Conservation (phyloP, 2,888 invertebrate genomes). For the Lithophane ornitopus region DNA sequence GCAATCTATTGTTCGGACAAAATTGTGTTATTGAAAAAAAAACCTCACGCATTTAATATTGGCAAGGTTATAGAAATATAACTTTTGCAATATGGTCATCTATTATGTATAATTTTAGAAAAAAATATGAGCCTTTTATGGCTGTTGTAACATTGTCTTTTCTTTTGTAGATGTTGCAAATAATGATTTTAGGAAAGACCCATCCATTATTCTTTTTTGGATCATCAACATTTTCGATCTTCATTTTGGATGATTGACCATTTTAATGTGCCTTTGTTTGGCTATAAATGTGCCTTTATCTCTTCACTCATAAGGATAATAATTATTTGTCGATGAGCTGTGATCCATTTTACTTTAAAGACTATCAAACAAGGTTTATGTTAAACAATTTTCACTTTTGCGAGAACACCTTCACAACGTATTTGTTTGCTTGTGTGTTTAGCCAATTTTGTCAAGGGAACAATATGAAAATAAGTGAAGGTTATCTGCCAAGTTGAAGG, state of each 20-base stretch:
- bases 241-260: neutral
- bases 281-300: neutral
- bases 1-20: slow-evolving; percentile 79
- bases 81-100: slow-evolving; percentile 51
- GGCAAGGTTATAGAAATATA: slow-evolving; percentile 58
- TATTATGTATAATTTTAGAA: slow-evolving; percentile 29
- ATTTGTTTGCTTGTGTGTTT: slow-evolving; percentile 18
- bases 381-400: slow-evolving; percentile 25
- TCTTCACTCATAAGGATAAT: neutral
- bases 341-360: slow-evolving; percentile 1
- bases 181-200: neutral
- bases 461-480: slow-evolving; percentile 13
- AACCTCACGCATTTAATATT: slow-evolving; percentile 45
- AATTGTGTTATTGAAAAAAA: slow-evolving; percentile 67
- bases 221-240: neutral
- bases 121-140: neutral
- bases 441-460: slow-evolving; percentile 23
- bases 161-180: neutral
- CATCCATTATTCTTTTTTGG: neutral
- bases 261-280: neutral
- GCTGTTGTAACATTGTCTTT: neutral
- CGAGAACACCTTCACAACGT: neutral
- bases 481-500: slow-evolving; percentile 36
- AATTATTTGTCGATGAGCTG: neutral
- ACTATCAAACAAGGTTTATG: neutral